These are phyloP conservation scores for Carduelis carduelis DNA, from an alignment of 2,797 vertebrate genomes.

Conservation along the genomic window DNA sequence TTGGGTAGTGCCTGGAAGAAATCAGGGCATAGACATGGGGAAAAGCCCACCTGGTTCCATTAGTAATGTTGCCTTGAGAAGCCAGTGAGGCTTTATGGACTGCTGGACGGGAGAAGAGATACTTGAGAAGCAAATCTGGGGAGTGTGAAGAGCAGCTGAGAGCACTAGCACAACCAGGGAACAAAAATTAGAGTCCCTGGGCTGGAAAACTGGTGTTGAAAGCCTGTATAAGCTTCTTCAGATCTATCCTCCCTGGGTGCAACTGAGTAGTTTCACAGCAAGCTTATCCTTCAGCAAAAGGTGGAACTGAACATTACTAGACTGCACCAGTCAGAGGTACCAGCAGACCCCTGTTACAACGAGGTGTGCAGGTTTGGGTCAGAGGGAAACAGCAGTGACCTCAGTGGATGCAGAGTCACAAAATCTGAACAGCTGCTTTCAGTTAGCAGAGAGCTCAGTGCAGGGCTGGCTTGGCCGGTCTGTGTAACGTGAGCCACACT, in stretches of 20 bases:
- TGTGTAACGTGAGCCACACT: slow-evolving; percentile 21
- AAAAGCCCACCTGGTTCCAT: background rate
- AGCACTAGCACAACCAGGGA: background rate
- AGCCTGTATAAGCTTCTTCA: background rate
- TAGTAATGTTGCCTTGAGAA: background rate
- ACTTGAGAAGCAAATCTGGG: background rate
- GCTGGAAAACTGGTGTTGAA: background rate
- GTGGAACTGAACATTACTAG: background rate
- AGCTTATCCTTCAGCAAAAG: background rate
- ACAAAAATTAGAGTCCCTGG: background rate
- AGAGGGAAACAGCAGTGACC: slow-evolving; percentile 23
- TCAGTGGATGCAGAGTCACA: slow-evolving; percentile 51
- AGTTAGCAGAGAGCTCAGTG: slow-evolving; percentile 70
- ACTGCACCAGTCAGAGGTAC: background rate
- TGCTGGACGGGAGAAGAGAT: background rate
- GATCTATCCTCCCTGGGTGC: background rate
- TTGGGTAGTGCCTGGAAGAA: background rate
- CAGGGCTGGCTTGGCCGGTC: slow-evolving; percentile 28
- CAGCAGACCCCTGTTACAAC: background rate
- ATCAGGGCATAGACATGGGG: background rate
- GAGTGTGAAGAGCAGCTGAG: background rate
- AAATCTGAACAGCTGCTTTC: slow-evolving; percentile 76
- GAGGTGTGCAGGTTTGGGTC: background rate
- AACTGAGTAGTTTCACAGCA: background rate
- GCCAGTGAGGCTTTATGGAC: background rate